These are phyloP conservation scores for Neoaliturus tenellus DNA, from an alignment of 2,888 invertebrate genomes.

Conservation along the genomic window DNA sequence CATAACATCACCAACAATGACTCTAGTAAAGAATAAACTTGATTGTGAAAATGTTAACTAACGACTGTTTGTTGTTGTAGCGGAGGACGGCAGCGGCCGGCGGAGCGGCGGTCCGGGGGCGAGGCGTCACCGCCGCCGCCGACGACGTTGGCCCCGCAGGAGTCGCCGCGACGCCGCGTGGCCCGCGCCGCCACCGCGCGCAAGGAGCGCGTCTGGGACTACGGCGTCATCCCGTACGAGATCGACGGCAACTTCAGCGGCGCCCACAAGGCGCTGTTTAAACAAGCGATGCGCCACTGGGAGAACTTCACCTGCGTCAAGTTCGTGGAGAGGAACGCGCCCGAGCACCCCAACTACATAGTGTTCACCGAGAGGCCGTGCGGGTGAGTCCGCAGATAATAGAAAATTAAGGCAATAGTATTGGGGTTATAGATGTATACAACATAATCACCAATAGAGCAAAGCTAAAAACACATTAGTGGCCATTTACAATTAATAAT, in stretches of 20 bases:
- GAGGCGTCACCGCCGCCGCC: not conserved
- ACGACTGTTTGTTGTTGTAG: no score
- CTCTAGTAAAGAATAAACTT: no score
- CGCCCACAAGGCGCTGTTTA: slow-evolving; percentile 97
- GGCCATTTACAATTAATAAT: no score
- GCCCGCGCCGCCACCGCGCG: slow-evolving; percentile 95
- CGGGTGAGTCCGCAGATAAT: no score
- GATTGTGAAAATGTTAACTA: no score
- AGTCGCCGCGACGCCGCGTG: slow-evolving; percentile 26
- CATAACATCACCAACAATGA: no score
- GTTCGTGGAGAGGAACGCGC: slow-evolving; percentile 92
- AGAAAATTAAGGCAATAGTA: no score
- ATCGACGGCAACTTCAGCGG: slow-evolving; percentile 98
- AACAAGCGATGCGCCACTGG: slow-evolving; percentile 99
- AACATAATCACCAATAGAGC: no score
- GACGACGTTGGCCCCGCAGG: not conserved
- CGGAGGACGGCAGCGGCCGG: not conserved
- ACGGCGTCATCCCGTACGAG: slow-evolving; percentile 98
- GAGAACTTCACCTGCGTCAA: slow-evolving; percentile 98
- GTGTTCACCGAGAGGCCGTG: slow-evolving; percentile 97
- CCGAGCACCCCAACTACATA: slow-evolving; percentile 95
- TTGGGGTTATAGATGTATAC: no score
- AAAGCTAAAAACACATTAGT: no score
- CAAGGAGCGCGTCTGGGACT: slow-evolving; percentile 97
- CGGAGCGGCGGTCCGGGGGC: not conserved